phyloP scores from a whole-genome alignment of 2,113 vertebrate genomes.

The Origma solitaria region DNA sequence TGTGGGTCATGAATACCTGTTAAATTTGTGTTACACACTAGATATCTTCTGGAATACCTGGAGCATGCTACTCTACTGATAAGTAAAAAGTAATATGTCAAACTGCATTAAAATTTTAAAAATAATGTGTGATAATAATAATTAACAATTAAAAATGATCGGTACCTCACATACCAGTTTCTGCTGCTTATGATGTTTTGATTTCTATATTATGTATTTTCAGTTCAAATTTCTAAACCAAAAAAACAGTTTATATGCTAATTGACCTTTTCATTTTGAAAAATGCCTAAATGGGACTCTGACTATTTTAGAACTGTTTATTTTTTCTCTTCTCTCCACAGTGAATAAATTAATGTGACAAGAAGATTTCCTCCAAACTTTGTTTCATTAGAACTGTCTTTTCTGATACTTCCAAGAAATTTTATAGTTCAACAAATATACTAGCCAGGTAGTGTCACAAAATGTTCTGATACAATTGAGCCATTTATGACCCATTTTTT shows the following conservation, averaged over 20 bases:
- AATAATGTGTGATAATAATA: neutral
- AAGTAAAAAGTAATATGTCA: neutral
- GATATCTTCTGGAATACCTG: neutral
- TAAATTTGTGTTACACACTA: neutral
- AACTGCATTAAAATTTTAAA: neutral
- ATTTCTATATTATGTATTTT: neutral
- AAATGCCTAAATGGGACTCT: neutral
- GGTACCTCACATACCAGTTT: neutral
- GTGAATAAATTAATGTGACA: neutral
- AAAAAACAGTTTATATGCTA: neutral
- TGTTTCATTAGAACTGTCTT: neutral
- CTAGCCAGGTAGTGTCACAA: accelerated
- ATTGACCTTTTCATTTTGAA: neutral
- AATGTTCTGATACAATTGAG: neutral
- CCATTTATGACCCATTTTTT: neutral
- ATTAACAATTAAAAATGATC: accelerated
- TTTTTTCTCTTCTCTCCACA: neutral
- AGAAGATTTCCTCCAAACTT: neutral
- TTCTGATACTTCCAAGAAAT: neutral
- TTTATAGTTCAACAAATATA: neutral
- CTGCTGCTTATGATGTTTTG: neutral
- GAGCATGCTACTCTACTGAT: neutral
- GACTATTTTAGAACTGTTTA: neutral
- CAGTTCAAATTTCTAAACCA: neutral
- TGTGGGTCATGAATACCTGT: neutral